Percentiles rank a stretch among this genome's conserved stretches.
These are phyloP conservation scores for Muscidifurax raptorellus DNA, from an alignment of 1,140 invertebrate genomes.

Conservation along the genomic window DNA sequence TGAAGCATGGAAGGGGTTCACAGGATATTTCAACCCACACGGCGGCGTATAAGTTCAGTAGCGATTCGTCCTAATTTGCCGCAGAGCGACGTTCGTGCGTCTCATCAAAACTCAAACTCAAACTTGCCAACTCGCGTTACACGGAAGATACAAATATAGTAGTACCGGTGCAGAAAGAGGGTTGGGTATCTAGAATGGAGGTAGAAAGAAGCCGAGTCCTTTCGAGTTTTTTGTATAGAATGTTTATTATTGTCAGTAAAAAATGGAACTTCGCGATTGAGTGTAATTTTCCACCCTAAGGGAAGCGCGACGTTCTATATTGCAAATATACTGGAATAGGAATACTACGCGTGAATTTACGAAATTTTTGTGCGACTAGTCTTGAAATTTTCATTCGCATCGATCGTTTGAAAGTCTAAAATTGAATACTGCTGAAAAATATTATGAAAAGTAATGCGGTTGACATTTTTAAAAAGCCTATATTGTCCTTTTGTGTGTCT, in stretches of 20 bases:
- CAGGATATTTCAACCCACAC: constrained; percentile 18
- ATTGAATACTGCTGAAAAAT: too few species aligned
- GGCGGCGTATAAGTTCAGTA: background rate
- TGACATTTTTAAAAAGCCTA: too few species aligned
- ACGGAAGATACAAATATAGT: constrained; percentile 20
- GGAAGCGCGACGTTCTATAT: too few species aligned
- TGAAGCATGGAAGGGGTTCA: background rate
- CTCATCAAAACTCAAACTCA: constrained; percentile 44
- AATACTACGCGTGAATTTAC: too few species aligned
- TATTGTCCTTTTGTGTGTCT: too few species aligned
- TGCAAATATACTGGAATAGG: too few species aligned
- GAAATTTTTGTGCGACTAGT: too few species aligned
- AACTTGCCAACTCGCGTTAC: constrained; percentile 34
- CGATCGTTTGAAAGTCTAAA: too few species aligned
- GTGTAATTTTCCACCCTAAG: background rate
- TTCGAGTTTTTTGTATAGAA: background rate
- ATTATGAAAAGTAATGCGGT: too few species aligned
- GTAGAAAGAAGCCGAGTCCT: too few species aligned
- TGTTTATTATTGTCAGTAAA: background rate
- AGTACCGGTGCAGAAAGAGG: background rate
- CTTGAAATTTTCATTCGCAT: too few species aligned
- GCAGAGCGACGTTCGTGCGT: constrained; percentile 35
- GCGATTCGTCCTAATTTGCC: constrained; percentile 47
- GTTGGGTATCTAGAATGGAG: background rate
- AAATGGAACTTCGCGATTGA: background rate